Base-by-base conservation (phyloP, 2,113 vertebrate species). In the Perca schrenkii region DNA sequence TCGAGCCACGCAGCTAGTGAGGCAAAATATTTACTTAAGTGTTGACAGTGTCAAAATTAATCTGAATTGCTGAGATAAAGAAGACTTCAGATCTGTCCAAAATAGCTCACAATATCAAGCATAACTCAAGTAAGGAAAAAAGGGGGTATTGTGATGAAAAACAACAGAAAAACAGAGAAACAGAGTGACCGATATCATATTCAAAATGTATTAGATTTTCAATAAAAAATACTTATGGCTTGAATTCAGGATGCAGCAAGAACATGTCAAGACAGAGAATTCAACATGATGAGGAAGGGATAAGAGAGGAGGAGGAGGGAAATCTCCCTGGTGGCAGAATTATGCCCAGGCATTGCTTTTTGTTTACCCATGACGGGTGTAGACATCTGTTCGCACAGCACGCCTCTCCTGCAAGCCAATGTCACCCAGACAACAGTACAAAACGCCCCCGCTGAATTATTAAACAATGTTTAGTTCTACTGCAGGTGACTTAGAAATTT, bases 371-470 rank as follows among this genome's bases (percentile, higher is more conserved):
- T 79, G 79, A 83, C 81, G 83, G 82, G 74, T 82, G 83, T 68
- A 87, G 92, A 93, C 95, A 95, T 94, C 93, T 94, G 95, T 84
- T 94, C 86, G 34, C 93, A 66, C 92, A 90, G 94, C 89, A 88
- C 54, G 34, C 65, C 85, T 90, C 80, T 91, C 77, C 90, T 73
- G 77, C 71, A 36, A 72, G 87, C 91, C 91, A 91, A 85, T 77
- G 88, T 93, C 92, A 91, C 80, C 85, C 68, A 74, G 90, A 86
- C 91, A 91, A 86, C 40, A 69, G 82, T 46, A 77, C 76, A 91
- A 90, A 85, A 91, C 64, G 53, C 89, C 81, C 56, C 81, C 65
- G 62, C 83, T 86, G 86, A 92, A 90, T 91, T 86, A 89, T 91
- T 90, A 85, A 92, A 84, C 70, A 88, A 83, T 80, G 64, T 43